Conservation (phyloP, 2,888 invertebrate species). For the Microplitis manilae region DNA sequence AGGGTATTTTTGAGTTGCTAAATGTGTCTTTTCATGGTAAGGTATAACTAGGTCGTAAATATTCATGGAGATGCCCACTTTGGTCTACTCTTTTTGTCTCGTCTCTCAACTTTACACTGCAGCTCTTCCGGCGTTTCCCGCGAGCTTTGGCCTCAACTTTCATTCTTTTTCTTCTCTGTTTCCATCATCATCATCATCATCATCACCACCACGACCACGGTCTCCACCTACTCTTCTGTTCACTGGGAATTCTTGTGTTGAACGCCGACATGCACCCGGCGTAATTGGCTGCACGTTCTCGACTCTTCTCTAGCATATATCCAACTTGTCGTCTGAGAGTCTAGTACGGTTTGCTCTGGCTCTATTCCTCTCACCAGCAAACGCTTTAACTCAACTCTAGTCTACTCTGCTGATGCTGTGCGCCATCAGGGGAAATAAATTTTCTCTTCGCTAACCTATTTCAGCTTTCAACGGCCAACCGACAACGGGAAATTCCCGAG, state of each 20-base stretch:
- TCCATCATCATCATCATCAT: neutral
- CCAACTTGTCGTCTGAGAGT: slow-evolving; percentile 14
- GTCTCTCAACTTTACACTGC: neutral
- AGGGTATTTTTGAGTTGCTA: slow-evolving; percentile 15
- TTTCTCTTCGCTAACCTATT: slow-evolving; percentile 43
- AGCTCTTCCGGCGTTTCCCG: slow-evolving; percentile 28
- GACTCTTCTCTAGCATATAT: slow-evolving; percentile 10
- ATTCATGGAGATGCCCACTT: slow-evolving; percentile 55
- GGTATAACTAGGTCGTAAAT: slow-evolving; percentile 55
- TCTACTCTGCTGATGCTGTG: slow-evolving; percentile 21
- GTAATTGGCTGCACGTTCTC: slow-evolving; percentile 38
- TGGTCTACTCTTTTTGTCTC: slow-evolving; percentile 16
- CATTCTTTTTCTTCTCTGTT: slow-evolving; percentile 4
- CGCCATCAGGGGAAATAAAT: slow-evolving; percentile 45
- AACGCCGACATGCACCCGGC: slow-evolving; percentile 28
- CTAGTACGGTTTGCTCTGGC: neutral
- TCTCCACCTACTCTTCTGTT: slow-evolving; percentile 7
- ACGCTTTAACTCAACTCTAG: neutral
- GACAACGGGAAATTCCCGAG: slow-evolving; percentile 34
- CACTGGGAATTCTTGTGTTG: slow-evolving; percentile 28
- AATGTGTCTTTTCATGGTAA: slow-evolving; percentile 27
- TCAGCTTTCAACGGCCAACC: slow-evolving; percentile 33
- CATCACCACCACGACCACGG: neutral
- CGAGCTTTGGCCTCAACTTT: slow-evolving; percentile 22
- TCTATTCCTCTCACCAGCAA: neutral